Conservation (phyloP, 2,888 invertebrate species). For the Caenorhabditis panamensis region DNA sequence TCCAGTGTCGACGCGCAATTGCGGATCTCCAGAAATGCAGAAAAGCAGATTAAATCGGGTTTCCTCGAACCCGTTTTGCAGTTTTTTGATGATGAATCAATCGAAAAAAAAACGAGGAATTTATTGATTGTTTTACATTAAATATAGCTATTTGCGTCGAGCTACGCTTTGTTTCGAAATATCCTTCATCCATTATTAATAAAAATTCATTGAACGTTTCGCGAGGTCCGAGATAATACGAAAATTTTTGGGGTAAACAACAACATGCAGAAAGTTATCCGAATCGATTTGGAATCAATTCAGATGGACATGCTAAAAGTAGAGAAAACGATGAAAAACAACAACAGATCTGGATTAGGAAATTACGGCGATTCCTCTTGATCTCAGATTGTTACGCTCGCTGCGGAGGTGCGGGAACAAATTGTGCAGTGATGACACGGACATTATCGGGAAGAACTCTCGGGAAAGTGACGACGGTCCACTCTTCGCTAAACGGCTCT, state of each 20-base stretch:
- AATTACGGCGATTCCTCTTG: background rate
- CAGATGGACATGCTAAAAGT: background rate
- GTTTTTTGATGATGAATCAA: background rate
- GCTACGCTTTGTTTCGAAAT: too few relatives aligned
- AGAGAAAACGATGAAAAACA: background rate
- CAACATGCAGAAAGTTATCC: background rate
- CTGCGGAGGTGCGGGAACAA: conserved; percentile 27
- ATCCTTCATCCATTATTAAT: too few relatives aligned
- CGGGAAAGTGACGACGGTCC: conserved; percentile 43
- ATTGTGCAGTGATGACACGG: conserved; percentile 46
- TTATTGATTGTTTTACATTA: background rate
- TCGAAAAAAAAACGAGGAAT: background rate
- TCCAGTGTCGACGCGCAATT: conserved; percentile 8
- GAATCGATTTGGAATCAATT: background rate
- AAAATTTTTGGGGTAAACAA: background rate
- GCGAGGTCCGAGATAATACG: background rate
- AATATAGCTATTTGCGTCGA: too few relatives aligned
- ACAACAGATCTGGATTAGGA: background rate
- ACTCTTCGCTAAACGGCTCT: conserved; percentile 41
- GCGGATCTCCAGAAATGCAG: background rate
- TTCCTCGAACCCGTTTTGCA: background rate
- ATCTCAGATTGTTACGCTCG: background rate
- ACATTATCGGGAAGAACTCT: conserved; percentile 39
- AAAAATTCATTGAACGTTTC: too few relatives aligned
- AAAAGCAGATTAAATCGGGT: background rate